Evolutionary conservation across 2,797 vertebrate genomes (phyloP), one percentile per base, ranked within the genome.

Genomic region (Etheostoma nigrum): DNA sequence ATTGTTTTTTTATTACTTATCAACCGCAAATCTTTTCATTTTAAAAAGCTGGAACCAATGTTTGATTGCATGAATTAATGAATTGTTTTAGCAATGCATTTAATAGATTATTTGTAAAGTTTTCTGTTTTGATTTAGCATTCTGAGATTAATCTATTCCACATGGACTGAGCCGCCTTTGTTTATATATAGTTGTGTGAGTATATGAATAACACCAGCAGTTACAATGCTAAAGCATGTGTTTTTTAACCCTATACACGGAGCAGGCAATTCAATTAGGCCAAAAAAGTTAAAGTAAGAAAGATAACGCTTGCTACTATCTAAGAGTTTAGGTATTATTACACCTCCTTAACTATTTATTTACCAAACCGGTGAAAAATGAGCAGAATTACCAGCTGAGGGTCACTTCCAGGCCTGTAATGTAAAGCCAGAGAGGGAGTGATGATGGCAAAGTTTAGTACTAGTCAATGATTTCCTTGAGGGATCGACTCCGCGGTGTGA

Each of bases 401-500:
- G 85, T 85, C 80, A 78, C 70, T 71, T 81, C 73, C 44, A 81
- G 68, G 66, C 51, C 76, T 69, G 25, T 55, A 82, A 79, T 63
- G 67, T 77, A 76, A 81, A 89, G 79, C 85, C 72, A 67, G 62
- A 84, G 60, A 73, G 67, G 64, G 72, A 80, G 81, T 67, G 87
- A 88, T 88, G 88, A 91, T 72, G 82, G 78, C 27, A 42, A 87
- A 83, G 85, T 92, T 87, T 80, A 81, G 85, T 62, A 67, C 72
- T 77, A 67, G 91, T 92, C 85, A 93, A 90, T 86, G 78, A 92
- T 90, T 92, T 86, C 83, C 90, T 84, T 67, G 14, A 65, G 82
- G 82, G 83, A 86, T 77, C 21, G 59, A 81, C 82, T 85, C 58
- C 1, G 11, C 42, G 2, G 67, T 25, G 68, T 78, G 88, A 89